A percentile compares a stretch with the other conserved stretches of the same genome.
Conservation (phyloP, 2,113 vertebrate species). For the Onychostoma macrolepis region DNA sequence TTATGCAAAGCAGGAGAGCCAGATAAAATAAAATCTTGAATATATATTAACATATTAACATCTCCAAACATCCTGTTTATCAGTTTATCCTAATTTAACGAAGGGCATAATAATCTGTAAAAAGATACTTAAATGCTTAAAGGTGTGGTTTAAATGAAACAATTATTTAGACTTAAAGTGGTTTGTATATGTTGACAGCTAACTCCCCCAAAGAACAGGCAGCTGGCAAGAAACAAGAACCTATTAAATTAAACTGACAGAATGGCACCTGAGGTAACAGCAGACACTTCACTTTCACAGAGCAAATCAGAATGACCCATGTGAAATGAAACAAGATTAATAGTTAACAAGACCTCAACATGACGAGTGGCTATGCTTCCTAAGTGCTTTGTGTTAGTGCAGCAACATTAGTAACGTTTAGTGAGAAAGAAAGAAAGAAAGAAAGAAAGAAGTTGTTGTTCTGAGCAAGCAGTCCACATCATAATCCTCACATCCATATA, state of each 20-base stretch:
- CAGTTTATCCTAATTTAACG: neutral
- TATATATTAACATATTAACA: slow-evolving; percentile 58
- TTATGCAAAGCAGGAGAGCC: slow-evolving; percentile 29
- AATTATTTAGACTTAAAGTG: neutral
- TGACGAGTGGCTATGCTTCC: neutral
- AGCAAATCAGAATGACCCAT: slow-evolving; percentile 41
- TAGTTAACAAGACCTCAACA: slow-evolving; percentile 70
- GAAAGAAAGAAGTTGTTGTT: neutral
- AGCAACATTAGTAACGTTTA: slow-evolving; percentile 61
- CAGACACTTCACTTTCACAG: slow-evolving; percentile 40
- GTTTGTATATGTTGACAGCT: neutral
- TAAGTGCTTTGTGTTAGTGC: slow-evolving; percentile 66
- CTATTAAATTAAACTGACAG: slow-evolving; percentile 28
- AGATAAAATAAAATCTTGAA: slow-evolving; percentile 57
- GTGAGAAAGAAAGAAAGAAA: slow-evolving; percentile 51
- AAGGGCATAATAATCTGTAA: slow-evolving; percentile 20
- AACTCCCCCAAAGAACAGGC: neutral
- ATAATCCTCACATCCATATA: slow-evolving; percentile 66
- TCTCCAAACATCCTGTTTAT: slow-evolving; percentile 41
- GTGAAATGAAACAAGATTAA: slow-evolving; percentile 68
- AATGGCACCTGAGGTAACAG: slow-evolving; percentile 38
- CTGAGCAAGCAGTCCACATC: slow-evolving; percentile 36
- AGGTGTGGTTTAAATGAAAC: neutral
- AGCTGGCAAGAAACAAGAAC: neutral
- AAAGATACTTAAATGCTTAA: neutral